These are phyloP conservation scores for Channallabes apus DNA, from an alignment of 2,797 vertebrate species.

Conservation along the genomic window DNA sequence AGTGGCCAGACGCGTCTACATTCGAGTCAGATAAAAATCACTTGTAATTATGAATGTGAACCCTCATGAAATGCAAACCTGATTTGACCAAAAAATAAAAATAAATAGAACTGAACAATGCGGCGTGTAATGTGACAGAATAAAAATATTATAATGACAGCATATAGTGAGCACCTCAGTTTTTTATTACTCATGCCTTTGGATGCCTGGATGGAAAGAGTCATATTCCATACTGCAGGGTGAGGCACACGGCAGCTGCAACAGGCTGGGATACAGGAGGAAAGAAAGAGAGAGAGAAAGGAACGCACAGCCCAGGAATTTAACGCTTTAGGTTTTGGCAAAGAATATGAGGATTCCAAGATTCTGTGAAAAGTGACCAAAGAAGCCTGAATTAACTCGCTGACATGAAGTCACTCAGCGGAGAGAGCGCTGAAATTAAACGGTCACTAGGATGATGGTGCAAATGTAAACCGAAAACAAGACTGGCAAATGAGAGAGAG, in stretches of 20 bases:
- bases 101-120: too few species aligned
- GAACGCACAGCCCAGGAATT: neutral
- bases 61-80: too few species aligned
- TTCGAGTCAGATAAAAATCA: too few species aligned
- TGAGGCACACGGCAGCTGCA: slow-evolving; percentile 2
- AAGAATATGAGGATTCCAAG: neutral
- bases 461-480: neutral
- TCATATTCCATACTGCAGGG: neutral
- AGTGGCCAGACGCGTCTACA: too few species aligned
- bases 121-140: neutral
- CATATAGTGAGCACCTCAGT: neutral
- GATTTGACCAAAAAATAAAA: too few species aligned
- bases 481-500: neutral
- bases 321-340: neutral
- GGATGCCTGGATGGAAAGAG: slow-evolving; percentile 6
- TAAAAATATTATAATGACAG: neutral
- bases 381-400: neutral
- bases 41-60: too few species aligned
- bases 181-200: neutral
- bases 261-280: neutral
- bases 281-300: neutral
- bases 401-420: neutral
- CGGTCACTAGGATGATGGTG: neutral
- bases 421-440: neutral
- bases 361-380: neutral